A percentile compares a stretch with the other conserved stretches of the same genome.
These are phyloP conservation scores for Propithecus perrieri DNA, from an alignment of 2,797 vertebrate genomes.

Conservation along the genomic window DNA sequence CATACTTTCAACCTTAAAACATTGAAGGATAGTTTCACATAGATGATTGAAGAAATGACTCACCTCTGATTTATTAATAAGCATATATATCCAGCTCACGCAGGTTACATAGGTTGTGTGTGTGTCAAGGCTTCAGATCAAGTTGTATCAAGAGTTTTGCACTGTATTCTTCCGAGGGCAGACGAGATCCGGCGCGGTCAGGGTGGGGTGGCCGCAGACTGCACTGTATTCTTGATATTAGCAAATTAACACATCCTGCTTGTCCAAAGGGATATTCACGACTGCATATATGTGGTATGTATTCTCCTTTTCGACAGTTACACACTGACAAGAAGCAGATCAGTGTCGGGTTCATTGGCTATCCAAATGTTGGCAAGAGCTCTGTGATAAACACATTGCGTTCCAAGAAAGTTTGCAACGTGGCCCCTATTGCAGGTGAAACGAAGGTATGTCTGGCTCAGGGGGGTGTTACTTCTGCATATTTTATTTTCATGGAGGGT, in stretches of 20 bases:
- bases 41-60: not conserved
- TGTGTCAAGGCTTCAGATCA: not conserved
- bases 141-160: not conserved
- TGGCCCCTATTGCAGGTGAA: constrained; percentile 97
- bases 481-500: not conserved
- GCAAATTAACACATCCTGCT: not conserved
- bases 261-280: not conserved
- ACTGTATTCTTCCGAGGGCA: not conserved
- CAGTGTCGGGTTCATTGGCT: constrained; percentile 98
- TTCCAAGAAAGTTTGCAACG: constrained; percentile 98
- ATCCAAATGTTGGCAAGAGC: constrained; percentile 99
- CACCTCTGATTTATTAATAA: not conserved
- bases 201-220: too few relatives aligned
- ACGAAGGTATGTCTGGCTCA: constrained; percentile 91
- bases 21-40: not conserved
- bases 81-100: not conserved
- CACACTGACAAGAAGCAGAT: constrained; percentile 99
- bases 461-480: not conserved
- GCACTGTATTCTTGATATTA: not conserved
- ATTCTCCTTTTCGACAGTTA: constrained; percentile 87
- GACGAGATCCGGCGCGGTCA: too few relatives aligned
- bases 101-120: not conserved
- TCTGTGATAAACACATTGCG: constrained; percentile 97
- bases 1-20: constrained; percentile 25
- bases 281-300: not conserved